A percentile compares a stretch with the other conserved stretches of the same genome.
Conservation (phyloP, 2,888 invertebrate genomes). For the Strigamia transsilvanica region DNA sequence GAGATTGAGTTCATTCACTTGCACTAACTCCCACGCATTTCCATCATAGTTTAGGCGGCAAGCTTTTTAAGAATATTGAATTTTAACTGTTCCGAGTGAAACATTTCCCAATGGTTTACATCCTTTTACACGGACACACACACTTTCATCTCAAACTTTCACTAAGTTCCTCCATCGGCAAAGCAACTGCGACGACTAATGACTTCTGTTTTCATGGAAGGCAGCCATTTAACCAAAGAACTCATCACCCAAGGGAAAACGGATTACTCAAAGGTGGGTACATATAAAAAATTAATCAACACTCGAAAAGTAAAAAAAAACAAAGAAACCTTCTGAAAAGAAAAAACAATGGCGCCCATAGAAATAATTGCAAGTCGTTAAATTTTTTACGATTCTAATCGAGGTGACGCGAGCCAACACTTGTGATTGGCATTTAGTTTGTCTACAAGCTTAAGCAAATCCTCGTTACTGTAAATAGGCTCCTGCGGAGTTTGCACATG, state of each 20-base stretch:
- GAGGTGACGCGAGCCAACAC: conserved; percentile 10
- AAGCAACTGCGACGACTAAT: conserved; percentile 32
- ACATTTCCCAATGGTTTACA: conserved; percentile 44
- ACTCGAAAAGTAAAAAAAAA: neutral
- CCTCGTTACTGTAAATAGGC: conserved; percentile 41
- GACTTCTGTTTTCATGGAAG: conserved; percentile 1
- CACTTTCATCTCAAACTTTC: neutral
- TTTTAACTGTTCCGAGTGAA: conserved; percentile 28
- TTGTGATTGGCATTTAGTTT: conserved; percentile 40
- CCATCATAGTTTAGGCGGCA: conserved; percentile 43
- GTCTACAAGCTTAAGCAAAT: conserved; percentile 45
- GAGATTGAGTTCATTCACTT: conserved; percentile 46
- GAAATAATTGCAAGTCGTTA: conserved; percentile 39
- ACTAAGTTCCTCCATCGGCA: conserved; percentile 3
- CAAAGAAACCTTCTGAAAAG: neutral
- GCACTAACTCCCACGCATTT: conserved; percentile 18
- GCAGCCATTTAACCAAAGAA: conserved; percentile 40
- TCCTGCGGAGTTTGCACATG: conserved; percentile 24
- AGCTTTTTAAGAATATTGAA: conserved; percentile 45
- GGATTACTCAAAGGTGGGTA: conserved; percentile 21
- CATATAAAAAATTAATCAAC: conserved; percentile 40
- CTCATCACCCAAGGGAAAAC: conserved; percentile 1
- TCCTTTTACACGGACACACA: conserved; percentile 14
- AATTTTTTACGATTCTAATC: conserved; percentile 24
- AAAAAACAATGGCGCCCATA: neutral